Evolutionary conservation across 2,113 vertebrate genomes (phyloP).

Genomic region (Alaudala cheleensis): DNA sequence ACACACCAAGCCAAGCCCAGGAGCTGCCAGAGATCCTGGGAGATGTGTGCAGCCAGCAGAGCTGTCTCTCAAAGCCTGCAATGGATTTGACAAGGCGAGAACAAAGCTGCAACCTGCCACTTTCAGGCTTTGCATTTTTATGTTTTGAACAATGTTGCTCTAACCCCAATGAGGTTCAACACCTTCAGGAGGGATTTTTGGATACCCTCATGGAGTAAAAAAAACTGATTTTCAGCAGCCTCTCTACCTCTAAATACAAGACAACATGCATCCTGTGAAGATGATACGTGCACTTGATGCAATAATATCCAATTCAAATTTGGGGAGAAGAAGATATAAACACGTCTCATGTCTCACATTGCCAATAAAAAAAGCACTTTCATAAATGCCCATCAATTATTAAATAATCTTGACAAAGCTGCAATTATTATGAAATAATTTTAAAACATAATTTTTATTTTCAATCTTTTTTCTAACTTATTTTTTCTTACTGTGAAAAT

Average conservation of each 20-base stretch:
- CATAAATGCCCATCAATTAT: not conserved
- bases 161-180: not conserved
- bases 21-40: not conserved
- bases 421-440: not conserved
- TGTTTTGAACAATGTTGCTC: not conserved
- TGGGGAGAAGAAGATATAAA: not conserved
- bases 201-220: not conserved
- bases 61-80: not conserved
- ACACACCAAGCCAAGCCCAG: not conserved
- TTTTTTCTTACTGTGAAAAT: not conserved
- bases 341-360: not conserved
- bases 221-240: not conserved
- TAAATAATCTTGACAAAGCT: not conserved
- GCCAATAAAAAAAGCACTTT: not conserved
- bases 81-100: not conserved
- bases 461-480: not conserved
- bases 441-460: not conserved
- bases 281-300: not conserved
- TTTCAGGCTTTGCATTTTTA: not conserved
- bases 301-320: not conserved
- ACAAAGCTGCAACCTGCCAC: not conserved
- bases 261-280: not conserved
- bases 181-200: not conserved
- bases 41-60: not conserved
- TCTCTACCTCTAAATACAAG: not conserved